Percentiles rank a stretch among this genome's conserved stretches.
Conservation (phyloP, 2,888 invertebrate species). For the Torymus texanus region DNA sequence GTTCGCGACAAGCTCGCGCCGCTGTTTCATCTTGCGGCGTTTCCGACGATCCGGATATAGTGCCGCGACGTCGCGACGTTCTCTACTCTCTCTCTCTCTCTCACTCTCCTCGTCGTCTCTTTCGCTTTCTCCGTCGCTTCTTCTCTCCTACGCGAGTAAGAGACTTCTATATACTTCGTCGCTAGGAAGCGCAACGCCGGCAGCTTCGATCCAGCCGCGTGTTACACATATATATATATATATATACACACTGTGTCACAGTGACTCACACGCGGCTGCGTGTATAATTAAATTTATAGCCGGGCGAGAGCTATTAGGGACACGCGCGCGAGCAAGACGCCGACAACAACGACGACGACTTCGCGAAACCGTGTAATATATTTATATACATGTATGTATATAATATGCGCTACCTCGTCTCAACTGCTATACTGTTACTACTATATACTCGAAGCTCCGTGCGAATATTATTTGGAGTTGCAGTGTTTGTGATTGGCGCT, state of each 20-base stretch:
- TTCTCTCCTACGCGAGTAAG: neutral
- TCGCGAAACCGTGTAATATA: conserved; percentile 11
- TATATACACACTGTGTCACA: neutral
- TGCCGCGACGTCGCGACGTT: conserved; percentile 31
- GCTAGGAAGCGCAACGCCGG: conserved; percentile 26
- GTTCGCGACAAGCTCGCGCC: no score
- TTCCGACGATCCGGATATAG: conserved; percentile 51
- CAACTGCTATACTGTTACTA: conserved; percentile 18
- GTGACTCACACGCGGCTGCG: conserved; percentile 8
- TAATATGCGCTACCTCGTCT: neutral
- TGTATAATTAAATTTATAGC: conserved; percentile 55
- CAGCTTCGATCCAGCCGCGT: conserved; percentile 28
- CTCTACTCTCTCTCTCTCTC: neutral
- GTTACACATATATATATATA: neutral
- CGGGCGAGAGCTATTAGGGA: conserved; percentile 50
- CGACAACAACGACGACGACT: neutral
- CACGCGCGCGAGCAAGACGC: conserved; percentile 6
- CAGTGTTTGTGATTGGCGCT: conserved; percentile 31
- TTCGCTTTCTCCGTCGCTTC: neutral
- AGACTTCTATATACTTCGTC: neutral
- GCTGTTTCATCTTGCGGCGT: conserved; percentile 34
- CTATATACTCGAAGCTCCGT: neutral
- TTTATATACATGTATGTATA: neutral
- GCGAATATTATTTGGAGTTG: conserved; percentile 42
- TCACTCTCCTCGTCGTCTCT: conserved; percentile 17